Conservation (phyloP, 2,888 invertebrate genomes). For the Muschampia plurimacula region DNA sequence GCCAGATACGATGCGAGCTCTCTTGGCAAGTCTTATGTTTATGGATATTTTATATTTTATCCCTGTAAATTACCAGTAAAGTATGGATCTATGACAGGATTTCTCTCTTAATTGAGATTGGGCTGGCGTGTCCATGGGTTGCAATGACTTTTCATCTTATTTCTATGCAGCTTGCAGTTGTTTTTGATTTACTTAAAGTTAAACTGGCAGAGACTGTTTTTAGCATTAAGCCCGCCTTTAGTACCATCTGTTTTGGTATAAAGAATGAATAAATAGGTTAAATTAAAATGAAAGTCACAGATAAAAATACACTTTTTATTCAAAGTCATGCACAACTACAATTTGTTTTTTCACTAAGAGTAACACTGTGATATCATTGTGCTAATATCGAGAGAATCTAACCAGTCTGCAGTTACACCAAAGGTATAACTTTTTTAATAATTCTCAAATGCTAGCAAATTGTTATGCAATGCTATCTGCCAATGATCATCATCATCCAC, state of each 20-base stretch:
- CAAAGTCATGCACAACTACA: conserved; percentile 82
- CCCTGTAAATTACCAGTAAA: conserved; percentile 9
- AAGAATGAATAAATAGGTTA: no score
- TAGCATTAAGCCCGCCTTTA: no score
- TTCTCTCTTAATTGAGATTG: no score
- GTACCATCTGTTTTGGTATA: no score
- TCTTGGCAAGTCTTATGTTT: conserved; percentile 25
- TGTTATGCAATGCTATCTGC: not conserved
- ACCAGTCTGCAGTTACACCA: conserved; percentile 2
- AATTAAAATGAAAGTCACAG: conserved; percentile 48
- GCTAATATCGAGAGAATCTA: conserved; percentile 57
- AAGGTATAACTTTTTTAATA: not conserved
- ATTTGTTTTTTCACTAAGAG: conserved; percentile 68
- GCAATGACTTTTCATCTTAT: conserved; percentile 1
- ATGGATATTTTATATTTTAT: conserved; percentile 30
- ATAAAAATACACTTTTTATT: conserved; percentile 82
- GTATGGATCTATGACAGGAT: no score
- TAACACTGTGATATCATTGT: conserved; percentile 74
- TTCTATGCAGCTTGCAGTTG: no score
- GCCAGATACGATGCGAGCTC: conserved; percentile 26
- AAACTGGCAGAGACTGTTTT: no score
- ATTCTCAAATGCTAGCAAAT: not conserved
- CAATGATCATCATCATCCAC: not conserved
- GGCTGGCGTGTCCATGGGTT: no score
- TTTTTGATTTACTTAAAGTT: no score